These are phyloP conservation scores for Marasmarcha lunaedactyla DNA, from an alignment of 2,888 invertebrate species.

Conservation along the genomic window DNA sequence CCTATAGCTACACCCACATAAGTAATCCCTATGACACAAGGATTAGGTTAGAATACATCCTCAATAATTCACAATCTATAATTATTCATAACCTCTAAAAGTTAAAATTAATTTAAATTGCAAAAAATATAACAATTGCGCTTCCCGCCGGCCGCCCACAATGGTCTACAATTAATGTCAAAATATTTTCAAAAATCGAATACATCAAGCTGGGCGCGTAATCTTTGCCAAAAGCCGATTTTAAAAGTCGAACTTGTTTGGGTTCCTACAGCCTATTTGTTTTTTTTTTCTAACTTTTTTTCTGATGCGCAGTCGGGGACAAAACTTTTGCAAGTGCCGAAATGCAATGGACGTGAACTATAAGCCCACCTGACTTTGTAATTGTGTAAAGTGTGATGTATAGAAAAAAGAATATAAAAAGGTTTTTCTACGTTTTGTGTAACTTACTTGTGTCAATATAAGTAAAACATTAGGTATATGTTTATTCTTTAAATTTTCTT, in stretches of 20 bases:
- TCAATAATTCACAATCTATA: no score
- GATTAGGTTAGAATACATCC: no score
- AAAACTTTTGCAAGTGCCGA: background rate
- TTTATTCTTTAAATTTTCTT: no score
- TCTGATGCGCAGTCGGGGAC: background rate
- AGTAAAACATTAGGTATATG: background rate
- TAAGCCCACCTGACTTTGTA: no score
- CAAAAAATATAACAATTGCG: no score
- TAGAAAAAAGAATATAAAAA: no score
- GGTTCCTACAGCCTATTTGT: background rate
- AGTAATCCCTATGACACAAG: no score
- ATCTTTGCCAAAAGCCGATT: conserved; percentile 26
- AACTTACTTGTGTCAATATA: background rate
- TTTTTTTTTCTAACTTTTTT: background rate
- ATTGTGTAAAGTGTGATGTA: no score
- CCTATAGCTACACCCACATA: no score
- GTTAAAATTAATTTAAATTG: no score
- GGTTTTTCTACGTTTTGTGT: no score
- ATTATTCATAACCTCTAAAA: no score
- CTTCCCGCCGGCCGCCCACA: conserved; percentile 42
- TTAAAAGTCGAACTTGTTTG: background rate
- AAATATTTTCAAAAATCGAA: conserved; percentile 66
- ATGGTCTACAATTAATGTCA: conserved; percentile 58
- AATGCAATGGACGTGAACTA: background rate
- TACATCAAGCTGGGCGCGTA: conserved; percentile 40